Evolutionary conservation across 2,888 invertebrate species (phyloP).

Genomic region (Pimpla rufipes): DNA sequence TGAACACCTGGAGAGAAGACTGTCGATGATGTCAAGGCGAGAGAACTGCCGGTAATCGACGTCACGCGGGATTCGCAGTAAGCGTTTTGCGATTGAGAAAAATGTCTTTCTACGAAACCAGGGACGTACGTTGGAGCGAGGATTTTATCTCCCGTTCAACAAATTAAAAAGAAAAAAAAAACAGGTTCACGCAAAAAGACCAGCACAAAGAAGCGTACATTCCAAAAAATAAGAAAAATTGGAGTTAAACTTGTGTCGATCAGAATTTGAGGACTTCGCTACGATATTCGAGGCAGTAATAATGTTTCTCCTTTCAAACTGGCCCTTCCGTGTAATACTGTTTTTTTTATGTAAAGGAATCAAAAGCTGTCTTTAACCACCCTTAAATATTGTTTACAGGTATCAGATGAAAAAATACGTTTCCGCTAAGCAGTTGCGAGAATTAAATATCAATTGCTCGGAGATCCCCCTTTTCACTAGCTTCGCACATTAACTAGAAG

Average conservation of each 20-base stretch:
- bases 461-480: slow-evolving; percentile 8
- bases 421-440: not conserved
- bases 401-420: too few species aligned
- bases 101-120: not conserved
- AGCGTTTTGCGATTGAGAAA: not conserved
- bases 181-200: too few species aligned
- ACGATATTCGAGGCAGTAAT: too few species aligned
- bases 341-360: too few species aligned
- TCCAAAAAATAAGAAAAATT: not conserved
- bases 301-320: too few species aligned
- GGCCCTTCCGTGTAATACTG: too few species aligned
- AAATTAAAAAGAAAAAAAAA: not conserved
- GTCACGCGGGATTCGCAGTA: not conserved
- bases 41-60: slow-evolving; percentile 26
- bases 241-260: too few species aligned
- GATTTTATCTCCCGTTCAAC: not conserved
- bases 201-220: too few species aligned
- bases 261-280: too few species aligned
- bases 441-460: not conserved
- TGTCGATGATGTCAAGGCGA: slow-evolving; percentile 17
- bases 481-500: not conserved
- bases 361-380: too few species aligned
- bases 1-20: slow-evolving; percentile 22
- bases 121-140: not conserved
- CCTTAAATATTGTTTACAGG: too few species aligned